Conservation (phyloP, 2,888 invertebrate species). For the Tholera decimalis region DNA sequence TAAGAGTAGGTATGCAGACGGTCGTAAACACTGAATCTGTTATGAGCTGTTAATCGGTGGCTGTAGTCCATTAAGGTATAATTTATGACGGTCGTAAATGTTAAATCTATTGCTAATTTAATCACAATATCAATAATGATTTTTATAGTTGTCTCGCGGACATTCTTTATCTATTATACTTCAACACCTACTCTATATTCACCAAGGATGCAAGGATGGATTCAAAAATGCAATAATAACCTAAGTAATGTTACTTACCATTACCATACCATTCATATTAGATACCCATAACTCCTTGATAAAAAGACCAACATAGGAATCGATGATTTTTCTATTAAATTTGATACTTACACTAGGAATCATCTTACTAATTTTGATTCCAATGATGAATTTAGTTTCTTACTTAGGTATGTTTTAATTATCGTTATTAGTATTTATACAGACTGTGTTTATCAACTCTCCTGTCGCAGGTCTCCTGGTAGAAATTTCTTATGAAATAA, state of each 20-base stretch:
- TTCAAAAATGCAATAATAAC: not conserved
- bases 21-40: constrained; percentile 26
- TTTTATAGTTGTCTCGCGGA: not conserved
- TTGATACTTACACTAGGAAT: not conserved
- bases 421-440: too few relatives aligned
- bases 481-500: too few relatives aligned
- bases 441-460: too few relatives aligned
- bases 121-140: constrained; percentile 7
- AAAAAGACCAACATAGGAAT: not conserved
- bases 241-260: not conserved
- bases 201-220: too few relatives aligned
- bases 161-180: too few relatives aligned
- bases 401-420: too few relatives aligned
- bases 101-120: constrained; percentile 20
- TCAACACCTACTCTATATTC: too few relatives aligned
- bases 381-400: too few relatives aligned
- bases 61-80: constrained; percentile 6
- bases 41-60: constrained; percentile 42
- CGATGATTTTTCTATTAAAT: too few relatives aligned
- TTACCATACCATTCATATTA: not conserved
- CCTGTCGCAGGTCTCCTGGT: too few relatives aligned
- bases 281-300: not conserved
- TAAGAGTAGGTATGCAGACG: constrained; percentile 24
- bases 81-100: constrained; percentile 22
- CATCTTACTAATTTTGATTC: too few relatives aligned